Conservation (phyloP, 2,797 vertebrate genomes). For the Clarias pachynema region DNA sequence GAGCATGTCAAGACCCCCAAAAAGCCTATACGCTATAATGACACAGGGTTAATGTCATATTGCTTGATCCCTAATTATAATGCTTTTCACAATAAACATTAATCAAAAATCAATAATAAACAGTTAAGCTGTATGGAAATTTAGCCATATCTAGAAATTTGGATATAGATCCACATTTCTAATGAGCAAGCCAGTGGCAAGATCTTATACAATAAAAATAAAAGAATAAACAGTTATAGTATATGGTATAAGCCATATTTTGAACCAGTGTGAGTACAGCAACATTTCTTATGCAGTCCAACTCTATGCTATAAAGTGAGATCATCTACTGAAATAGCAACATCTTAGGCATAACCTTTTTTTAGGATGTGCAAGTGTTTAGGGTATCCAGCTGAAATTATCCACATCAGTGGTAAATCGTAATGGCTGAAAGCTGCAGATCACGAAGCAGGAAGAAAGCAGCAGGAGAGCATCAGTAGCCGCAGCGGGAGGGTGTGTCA, state of each 20-base stretch:
- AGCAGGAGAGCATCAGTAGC: conserved; percentile 1
- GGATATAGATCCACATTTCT: background rate
- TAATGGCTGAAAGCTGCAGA: background rate
- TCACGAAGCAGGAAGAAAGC: background rate
- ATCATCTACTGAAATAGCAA: background rate
- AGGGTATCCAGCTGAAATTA: background rate
- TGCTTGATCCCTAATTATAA: background rate
- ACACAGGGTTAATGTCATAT: too few relatives aligned
- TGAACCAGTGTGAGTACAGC: background rate
- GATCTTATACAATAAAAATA: background rate
- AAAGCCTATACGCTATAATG: too few relatives aligned
- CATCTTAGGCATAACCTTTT: background rate
- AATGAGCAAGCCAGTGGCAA: background rate
- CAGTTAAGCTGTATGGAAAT: background rate
- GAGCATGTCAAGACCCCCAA: too few relatives aligned
- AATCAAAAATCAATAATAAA: background rate
- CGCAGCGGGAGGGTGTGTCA: background rate
- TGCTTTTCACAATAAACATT: background rate
- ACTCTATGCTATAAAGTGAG: background rate
- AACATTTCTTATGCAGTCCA: background rate
- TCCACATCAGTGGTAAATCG: conserved; percentile 1
- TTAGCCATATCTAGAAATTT: background rate
- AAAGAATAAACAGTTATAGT: background rate
- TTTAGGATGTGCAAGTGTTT: background rate
- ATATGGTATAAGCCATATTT: too few relatives aligned